A percentile compares a stretch with the other conserved stretches of the same genome.
These are phyloP conservation scores for Dynastes hyllus DNA, from an alignment of 2,888 invertebrate species.

Conservation along the genomic window DNA sequence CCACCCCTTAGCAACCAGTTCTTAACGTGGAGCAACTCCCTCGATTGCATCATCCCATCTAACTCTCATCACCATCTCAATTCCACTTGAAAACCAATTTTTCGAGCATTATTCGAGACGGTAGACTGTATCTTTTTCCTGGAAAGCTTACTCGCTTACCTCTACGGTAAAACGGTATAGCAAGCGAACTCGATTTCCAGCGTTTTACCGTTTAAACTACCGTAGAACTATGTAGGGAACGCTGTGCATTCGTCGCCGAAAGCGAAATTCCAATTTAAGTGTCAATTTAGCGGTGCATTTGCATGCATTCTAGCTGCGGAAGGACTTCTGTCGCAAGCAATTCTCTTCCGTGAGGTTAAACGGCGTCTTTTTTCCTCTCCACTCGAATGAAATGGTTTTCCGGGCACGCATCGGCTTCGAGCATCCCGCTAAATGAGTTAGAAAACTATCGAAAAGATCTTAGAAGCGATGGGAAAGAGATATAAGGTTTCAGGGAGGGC, in stretches of 20 bases:
- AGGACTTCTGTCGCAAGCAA: background rate
- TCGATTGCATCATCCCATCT: too few species aligned
- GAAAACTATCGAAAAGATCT: slow-evolving; percentile 40
- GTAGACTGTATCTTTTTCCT: too few species aligned
- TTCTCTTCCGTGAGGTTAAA: background rate
- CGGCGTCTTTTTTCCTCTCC: background rate
- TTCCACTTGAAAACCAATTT: too few species aligned
- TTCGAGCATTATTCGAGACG: too few species aligned
- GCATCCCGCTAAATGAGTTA: slow-evolving; percentile 28
- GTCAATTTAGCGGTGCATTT: slow-evolving; percentile 39
- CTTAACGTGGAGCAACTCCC: too few species aligned
- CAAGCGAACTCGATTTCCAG: too few species aligned
- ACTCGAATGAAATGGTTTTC: background rate
- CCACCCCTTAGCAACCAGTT: too few species aligned
- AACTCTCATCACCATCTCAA: too few species aligned
- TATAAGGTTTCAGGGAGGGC: background rate
- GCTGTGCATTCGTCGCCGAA: background rate
- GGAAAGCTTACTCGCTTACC: too few species aligned
- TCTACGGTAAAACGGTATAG: too few species aligned
- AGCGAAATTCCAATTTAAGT: slow-evolving; percentile 27
- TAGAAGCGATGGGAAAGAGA: background rate
- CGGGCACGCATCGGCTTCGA: slow-evolving; percentile 10
- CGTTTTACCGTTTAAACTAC: too few species aligned
- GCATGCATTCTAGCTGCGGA: slow-evolving; percentile 11
- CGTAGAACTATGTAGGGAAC: background rate